Conservation (phyloP, 2,797 vertebrate species). For the Steatocranus sp. region DNA sequence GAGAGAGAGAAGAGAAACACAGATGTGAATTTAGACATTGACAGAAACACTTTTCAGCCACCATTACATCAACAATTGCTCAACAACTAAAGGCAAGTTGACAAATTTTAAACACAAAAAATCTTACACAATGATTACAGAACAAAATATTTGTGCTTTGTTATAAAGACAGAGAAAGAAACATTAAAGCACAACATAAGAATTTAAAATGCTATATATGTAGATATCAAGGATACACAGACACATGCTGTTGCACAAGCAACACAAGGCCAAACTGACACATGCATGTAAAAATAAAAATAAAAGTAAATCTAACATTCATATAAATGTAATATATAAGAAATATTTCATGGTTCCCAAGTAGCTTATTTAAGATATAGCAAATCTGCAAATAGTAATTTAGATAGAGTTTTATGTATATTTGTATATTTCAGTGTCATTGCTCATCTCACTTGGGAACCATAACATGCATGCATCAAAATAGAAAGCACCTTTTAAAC, state of each 20-base stretch:
- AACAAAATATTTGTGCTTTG: not conserved
- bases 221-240: not conserved
- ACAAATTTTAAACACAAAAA: not conserved
- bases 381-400: not conserved
- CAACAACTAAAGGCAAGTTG: conserved; percentile 7
- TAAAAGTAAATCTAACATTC: not conserved
- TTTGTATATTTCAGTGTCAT: conserved; percentile 7
- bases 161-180: not conserved
- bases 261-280: not conserved
- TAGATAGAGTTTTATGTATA: not conserved
- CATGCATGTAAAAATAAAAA: not conserved
- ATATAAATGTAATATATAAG: conserved; percentile 15
- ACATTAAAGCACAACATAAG: not conserved
- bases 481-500: not conserved
- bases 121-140: not conserved
- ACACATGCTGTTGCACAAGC: not conserved
- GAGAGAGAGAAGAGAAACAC: conserved; percentile 75
- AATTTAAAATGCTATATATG: not conserved
- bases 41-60: conserved; percentile 72
- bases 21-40: conserved; percentile 84
- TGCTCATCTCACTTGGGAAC: conserved; percentile 48
- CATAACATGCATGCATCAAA: conserved; percentile 26
- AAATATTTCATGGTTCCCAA: conserved; percentile 39
- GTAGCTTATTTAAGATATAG: conserved; percentile 3
- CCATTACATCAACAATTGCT: conserved; percentile 26